Percentiles rank a stretch among this genome's conserved stretches.
phyloP scores from a whole-genome alignment of 2,888 invertebrate species.

The Barypeithes pellucidus region DNA sequence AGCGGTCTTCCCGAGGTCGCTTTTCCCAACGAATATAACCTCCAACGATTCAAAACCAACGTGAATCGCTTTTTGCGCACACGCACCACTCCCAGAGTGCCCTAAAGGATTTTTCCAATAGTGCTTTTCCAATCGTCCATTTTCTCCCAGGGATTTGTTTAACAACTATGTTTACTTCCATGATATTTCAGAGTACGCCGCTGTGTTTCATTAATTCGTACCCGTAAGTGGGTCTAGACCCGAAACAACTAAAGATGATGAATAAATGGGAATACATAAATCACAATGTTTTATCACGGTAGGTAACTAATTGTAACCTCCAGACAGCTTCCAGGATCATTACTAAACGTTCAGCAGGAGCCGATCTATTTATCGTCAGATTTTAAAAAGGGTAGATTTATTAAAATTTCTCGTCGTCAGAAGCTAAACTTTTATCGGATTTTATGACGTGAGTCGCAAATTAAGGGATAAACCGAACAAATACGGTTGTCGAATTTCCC shows the following conservation, averaged over 20 bases:
- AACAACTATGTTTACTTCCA: no score
- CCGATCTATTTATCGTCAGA: background rate
- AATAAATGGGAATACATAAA: constrained; percentile 9
- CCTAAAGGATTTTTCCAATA: no score
- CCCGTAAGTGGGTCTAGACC: background rate
- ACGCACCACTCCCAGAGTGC: no score
- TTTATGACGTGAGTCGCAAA: no score
- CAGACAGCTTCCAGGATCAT: background rate
- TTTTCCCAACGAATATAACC: no score
- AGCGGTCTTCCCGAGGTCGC: no score
- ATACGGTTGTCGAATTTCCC: no score
- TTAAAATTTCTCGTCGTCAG: background rate
- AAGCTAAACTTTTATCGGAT: background rate
- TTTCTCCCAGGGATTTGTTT: no score
- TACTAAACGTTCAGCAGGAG: background rate
- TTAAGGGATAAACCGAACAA: no score
- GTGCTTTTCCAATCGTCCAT: no score
- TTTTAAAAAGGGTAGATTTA: background rate
- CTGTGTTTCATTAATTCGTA: background rate
- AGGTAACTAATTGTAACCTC: constrained; percentile 9
- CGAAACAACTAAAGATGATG: constrained; percentile 6
- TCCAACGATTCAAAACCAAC: no score
- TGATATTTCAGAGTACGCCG: background rate
- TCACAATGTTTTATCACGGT: background rate
- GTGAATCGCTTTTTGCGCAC: no score